Percentiles rank a stretch among this genome's conserved stretches.
Evolutionary conservation across 2,113 vertebrate species (phyloP).

Genomic region (Pteronura brasiliensis): DNA sequence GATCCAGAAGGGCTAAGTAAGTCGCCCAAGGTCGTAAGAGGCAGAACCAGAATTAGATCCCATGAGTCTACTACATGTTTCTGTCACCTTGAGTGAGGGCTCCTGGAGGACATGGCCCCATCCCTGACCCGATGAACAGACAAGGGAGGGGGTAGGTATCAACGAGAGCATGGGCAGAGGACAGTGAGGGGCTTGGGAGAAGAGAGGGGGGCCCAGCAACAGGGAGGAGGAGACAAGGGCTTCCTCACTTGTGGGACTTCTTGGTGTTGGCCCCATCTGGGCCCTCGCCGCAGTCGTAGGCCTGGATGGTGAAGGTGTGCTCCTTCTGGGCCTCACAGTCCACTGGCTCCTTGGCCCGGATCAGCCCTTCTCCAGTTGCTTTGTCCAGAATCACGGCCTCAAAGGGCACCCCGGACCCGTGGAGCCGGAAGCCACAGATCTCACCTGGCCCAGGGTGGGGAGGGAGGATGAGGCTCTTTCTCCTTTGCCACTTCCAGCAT

Average conservation of each 20-base stretch:
- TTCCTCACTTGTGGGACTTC: conserved; percentile 97
- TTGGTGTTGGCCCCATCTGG: conserved; percentile 96
- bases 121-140: not conserved
- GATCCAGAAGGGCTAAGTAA: not conserved
- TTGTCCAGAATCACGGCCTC: conserved; percentile 98
- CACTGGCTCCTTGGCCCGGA: conserved; percentile 95
- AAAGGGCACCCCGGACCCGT: conserved; percentile 94
- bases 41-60: not conserved
- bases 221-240: not conserved
- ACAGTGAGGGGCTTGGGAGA: not conserved
- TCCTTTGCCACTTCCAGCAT: not conserved
- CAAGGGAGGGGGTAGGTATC: not conserved
- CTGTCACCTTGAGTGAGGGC: not conserved
- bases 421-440: conserved; percentile 97
- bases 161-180: not conserved
- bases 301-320: conserved; percentile 98
- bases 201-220: not conserved
- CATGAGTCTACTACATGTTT: not conserved
- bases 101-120: not conserved
- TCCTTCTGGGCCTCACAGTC: conserved; percentile 98
- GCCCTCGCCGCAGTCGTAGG: conserved; percentile 98
- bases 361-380: conserved; percentile 95
- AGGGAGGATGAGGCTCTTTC: not conserved
- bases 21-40: not conserved
- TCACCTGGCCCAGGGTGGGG: conserved; percentile 85